These are phyloP conservation scores for Mormyrops boulengeri DNA, from an alignment of 2,797 vertebrate genomes.

Conservation along the genomic window DNA sequence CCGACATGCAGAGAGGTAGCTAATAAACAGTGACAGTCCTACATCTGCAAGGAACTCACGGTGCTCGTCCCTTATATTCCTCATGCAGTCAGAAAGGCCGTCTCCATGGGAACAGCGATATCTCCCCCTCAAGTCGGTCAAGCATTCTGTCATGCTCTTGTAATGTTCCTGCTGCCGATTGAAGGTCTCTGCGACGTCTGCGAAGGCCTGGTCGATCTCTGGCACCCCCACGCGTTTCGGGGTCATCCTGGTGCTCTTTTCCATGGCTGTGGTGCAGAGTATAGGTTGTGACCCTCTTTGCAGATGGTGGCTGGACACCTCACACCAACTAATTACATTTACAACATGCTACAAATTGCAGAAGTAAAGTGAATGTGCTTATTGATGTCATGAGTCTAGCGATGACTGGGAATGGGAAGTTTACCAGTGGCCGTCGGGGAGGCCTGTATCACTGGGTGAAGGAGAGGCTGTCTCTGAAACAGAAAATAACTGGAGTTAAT, in stretches of 20 bases:
- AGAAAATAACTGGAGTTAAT: not conserved
- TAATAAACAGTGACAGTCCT: not conserved
- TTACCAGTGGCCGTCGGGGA: not conserved
- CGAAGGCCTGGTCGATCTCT: constrained; percentile 58
- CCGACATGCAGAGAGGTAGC: not conserved
- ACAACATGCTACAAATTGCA: not conserved
- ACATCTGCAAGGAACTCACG: constrained; percentile 42
- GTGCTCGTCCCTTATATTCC: constrained; percentile 53
- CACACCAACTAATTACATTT: not conserved
- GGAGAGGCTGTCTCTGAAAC: constrained; percentile 54
- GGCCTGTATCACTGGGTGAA: constrained; percentile 44
- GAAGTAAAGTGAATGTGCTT: not conserved
- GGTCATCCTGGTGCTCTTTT: constrained; percentile 36
- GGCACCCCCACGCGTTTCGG: constrained; percentile 49
- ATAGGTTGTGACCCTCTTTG: not conserved
- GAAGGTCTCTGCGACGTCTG: constrained; percentile 57
- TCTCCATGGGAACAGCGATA: constrained; percentile 38
- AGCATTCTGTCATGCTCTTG: constrained; percentile 44
- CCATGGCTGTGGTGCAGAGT: constrained; percentile 28
- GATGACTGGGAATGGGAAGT: not conserved
- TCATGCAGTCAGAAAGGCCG: constrained; percentile 45
- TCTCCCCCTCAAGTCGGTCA: constrained; percentile 39
- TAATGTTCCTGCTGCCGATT: constrained; percentile 59
- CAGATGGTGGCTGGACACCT: not conserved
- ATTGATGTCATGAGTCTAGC: not conserved